A percentile compares a stretch with the other conserved stretches of the same genome.
These are phyloP conservation scores for Drosophila funebris DNA, from an alignment of 1,140 invertebrate species.

Conservation along the genomic window DNA sequence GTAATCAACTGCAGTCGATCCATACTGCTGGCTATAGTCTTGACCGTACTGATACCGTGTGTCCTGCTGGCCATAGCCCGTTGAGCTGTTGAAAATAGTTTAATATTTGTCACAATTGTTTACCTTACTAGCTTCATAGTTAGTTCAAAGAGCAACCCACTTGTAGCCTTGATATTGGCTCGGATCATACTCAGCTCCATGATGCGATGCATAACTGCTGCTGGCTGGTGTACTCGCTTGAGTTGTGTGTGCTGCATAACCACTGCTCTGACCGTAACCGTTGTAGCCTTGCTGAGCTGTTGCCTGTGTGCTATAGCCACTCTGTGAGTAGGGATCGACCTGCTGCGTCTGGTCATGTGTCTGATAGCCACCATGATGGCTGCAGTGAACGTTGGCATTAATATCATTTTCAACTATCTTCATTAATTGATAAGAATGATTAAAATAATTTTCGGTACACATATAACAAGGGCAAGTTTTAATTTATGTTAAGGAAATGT, in stretches of 20 bases:
- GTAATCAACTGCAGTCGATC: conserved; percentile 77
- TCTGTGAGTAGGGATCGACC: conserved; percentile 79
- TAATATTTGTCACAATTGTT: background rate
- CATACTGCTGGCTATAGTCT: conserved; percentile 81
- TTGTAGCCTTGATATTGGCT: conserved; percentile 80
- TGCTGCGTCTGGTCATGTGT: conserved; percentile 76
- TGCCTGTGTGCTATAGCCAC: conserved; percentile 61
- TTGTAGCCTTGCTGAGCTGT: conserved; percentile 72
- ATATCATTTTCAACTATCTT: conserved; percentile 9
- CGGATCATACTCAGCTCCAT: conserved; percentile 75
- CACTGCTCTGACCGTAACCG: conserved; percentile 74
- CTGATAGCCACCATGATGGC: conserved; percentile 75
- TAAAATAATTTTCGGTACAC: too few relatives aligned
- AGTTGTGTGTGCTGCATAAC: conserved; percentile 64
- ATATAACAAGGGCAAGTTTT: too few relatives aligned
- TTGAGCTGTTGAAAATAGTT: conserved; percentile 52
- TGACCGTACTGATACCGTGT: conserved; percentile 80
- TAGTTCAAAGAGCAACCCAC: conserved; percentile 38
- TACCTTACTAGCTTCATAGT: too few relatives aligned
- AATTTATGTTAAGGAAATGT: too few relatives aligned
- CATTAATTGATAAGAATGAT: too few relatives aligned
- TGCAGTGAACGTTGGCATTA: conserved; percentile 46
- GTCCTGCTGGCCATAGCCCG: conserved; percentile 73
- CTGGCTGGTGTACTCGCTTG: conserved; percentile 63
- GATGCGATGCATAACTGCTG: conserved; percentile 66